Evolutionary conservation across 2,113 vertebrate genomes (phyloP), one percentile per base, ranked within the genome.

Genomic region (Tautogolabrus adspersus): DNA sequence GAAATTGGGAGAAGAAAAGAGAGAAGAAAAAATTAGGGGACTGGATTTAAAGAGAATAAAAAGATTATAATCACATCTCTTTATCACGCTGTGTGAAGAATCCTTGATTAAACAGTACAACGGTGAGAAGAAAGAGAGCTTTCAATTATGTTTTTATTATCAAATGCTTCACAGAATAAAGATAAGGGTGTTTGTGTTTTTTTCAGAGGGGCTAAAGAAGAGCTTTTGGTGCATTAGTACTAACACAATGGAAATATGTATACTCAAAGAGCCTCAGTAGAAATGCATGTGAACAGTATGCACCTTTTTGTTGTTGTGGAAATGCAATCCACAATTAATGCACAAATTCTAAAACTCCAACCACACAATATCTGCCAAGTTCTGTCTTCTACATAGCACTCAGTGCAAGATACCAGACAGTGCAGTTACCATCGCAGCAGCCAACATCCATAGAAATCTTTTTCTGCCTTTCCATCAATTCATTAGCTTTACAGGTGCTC

Each of bases 31-130:
- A 84, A 71, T 65, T 26, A 74, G 62, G 23, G 58, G 51, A 84
- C 54, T 56, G 61, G 66, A 72, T 52, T 80, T 66, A 75, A 70
- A 82, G 80, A 86, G 66, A 84, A 81, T 72, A 62, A 82, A 85
- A 78, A 83, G 70, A 92, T 89, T 63, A 79, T 88, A 85, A 90
- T 90, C 71, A 51, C 75, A 19, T 72, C 30, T 74, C 69, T 86
- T 84, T 76, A 87, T 89, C 78, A 72, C 19, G 30, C 66, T 75
- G 55, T 72, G 69, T 74, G 69, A 86, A 66, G 82, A 87, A 67
- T 83, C 58, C 55, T 62, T 75, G 75, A 84, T 89, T 81, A 79
- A 88, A 84, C 51, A 13, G 67, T 74, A 34, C 46, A 34, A 58
- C 70, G 58, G 54, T 77, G 37, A 72, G 79, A 77, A 72, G 51